Evolutionary conservation across 2,113 vertebrate species (phyloP).

Genomic region (Speoplatyrhinus poulsoni): DNA sequence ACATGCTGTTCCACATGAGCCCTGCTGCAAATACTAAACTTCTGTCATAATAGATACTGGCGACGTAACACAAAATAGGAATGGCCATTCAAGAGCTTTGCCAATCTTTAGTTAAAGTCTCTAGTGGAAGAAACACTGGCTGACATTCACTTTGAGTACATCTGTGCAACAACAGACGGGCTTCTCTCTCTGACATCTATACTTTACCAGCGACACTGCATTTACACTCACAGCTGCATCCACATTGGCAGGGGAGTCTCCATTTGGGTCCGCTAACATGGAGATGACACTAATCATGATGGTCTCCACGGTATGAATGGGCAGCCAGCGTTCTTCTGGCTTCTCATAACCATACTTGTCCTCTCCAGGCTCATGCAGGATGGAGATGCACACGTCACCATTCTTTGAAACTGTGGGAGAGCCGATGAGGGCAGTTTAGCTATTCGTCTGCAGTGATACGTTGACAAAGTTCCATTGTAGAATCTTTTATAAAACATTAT

Average conservation of each 20-base stretch:
- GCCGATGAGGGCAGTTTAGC: neutral
- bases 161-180: neutral
- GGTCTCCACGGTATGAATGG: conserved; percentile 78
- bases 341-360: conserved; percentile 81
- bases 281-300: conserved; percentile 82
- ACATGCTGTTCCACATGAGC: too few species aligned
- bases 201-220: neutral
- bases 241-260: conserved; percentile 79
- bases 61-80: too few species aligned
- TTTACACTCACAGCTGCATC: conserved; percentile 75
- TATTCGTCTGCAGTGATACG: neutral
- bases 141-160: too few species aligned
- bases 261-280: conserved; percentile 80
- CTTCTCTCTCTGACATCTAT: neutral
- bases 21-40: too few species aligned
- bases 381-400: conserved; percentile 79
- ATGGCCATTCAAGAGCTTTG: too few species aligned
- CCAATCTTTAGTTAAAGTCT: too few species aligned
- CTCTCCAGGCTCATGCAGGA: conserved; percentile 78
- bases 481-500: too few species aligned
- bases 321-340: conserved; percentile 79
- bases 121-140: too few species aligned
- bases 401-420: conserved; percentile 72
- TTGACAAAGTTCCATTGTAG: neutral
- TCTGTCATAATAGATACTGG: too few species aligned